Base-by-base conservation (phyloP, 2,888 invertebrate species). In the Hoplodrina ambigua region DNA sequence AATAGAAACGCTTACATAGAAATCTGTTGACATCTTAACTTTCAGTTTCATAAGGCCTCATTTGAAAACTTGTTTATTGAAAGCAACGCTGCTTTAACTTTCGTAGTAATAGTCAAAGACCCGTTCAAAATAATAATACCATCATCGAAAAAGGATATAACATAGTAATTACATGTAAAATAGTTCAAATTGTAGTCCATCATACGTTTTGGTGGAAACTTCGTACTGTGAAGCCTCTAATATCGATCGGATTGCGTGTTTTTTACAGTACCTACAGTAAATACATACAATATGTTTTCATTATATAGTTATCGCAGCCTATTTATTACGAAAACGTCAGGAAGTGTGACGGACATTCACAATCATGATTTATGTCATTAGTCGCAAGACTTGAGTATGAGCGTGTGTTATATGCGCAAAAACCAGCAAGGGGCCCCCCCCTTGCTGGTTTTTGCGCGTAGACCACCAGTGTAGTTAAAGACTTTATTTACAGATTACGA, bases 61-160 rank as follows among this genome's bases (percentile, higher is more conserved):
- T 71, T 75, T 44, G 0, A 57, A 60, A 75, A 70, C 75, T 75
- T 41, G 75, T 75, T 75, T 65, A 64, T 49, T 69, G 25, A 74
- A 54, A 44, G 69, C 10, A 69, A 41, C 56, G 41, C n/a, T 25
- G 52, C 71, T 65, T 75, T 75, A 59, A 56, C 74, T 59, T 33
- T 44, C 33, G 20, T 57, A n/a, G n/a, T n/a, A n/a, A n/a, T n/a
- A n/a, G n/a, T n/a, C n/a, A n/a, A n/a, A n/a, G n/a, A n/a, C 68
- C 49, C 8, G 11, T 57, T 17, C 15, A 25, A 17, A 20, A 44
- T 17, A 44, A 50, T 37, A 66, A 15, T 25, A 50, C 5, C 30
- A 13, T 52, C 7, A 11, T 15, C 20, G 19, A 19, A 19, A 15
- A 49, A 15, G 44, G 10, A 56, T 63, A 41, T 19, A 3, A 41